A percentile compares a stretch with the other conserved stretches of the same genome.
These are phyloP conservation scores for Drosophila sordidula DNA, from an alignment of 2,888 invertebrate species.

Conservation along the genomic window DNA sequence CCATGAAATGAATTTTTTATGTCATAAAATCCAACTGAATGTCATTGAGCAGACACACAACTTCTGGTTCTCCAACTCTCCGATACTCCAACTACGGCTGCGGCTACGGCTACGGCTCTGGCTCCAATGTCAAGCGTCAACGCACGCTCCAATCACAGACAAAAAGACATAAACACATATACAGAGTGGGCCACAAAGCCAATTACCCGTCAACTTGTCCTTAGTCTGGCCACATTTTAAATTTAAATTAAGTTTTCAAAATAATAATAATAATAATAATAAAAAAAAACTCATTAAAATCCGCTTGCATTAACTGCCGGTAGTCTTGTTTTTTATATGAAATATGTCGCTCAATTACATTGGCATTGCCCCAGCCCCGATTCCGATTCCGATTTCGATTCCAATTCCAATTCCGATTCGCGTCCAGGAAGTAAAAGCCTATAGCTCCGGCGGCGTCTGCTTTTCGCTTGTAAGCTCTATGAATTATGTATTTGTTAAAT, in stretches of 20 bases:
- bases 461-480: neutral
- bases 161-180: slow-evolving; percentile 15
- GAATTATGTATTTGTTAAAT: slow-evolving; percentile 20
- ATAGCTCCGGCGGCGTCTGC: slow-evolving; percentile 5
- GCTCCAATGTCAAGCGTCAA: slow-evolving; percentile 64
- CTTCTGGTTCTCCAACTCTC: slow-evolving; percentile 62
- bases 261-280: neutral
- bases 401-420: neutral
- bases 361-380: slow-evolving; percentile 9
- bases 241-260: slow-evolving; percentile 27
- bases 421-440: slow-evolving; percentile 30
- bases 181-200: slow-evolving; percentile 17
- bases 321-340: slow-evolving; percentile 18
- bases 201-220: slow-evolving; percentile 43
- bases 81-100: neutral
- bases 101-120: neutral
- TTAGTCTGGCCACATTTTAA: slow-evolving; percentile 41
- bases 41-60: slow-evolving; percentile 58
- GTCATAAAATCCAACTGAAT: slow-evolving; percentile 53
- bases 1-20: slow-evolving; percentile 1
- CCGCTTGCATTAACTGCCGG: slow-evolving; percentile 31
- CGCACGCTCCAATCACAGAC: slow-evolving; percentile 48
- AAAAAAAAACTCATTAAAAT: slow-evolving; percentile 40
- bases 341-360: slow-evolving; percentile 27
- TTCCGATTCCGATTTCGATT: slow-evolving; percentile 15